Evolutionary conservation across 2,888 invertebrate genomes (phyloP).

Genomic region (Mycalesis mineus): DNA sequence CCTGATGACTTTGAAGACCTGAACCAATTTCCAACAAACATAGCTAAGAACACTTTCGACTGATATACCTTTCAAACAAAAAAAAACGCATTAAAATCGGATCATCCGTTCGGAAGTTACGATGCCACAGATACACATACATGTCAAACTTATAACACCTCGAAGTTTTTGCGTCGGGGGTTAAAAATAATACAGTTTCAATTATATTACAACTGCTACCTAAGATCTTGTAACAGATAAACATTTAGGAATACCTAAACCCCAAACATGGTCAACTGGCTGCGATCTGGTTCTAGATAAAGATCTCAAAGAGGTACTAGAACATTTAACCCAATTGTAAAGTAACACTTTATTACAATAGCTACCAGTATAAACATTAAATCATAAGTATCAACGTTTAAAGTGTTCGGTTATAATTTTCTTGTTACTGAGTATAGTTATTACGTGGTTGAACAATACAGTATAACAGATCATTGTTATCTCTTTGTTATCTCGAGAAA

Average conservation of each 20-base stretch:
- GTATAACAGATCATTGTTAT: no score
- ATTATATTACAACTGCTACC: not conserved
- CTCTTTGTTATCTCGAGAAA: no score
- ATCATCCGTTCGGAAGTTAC: no score
- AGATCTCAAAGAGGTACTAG: slow-evolving; percentile 14
- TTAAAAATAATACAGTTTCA: not conserved
- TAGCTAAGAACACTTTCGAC: no score
- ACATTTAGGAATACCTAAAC: slow-evolving; percentile 5
- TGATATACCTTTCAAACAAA: no score
- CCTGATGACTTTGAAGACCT: no score
- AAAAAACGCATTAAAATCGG: no score
- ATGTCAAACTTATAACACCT: no score
- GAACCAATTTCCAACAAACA: no score
- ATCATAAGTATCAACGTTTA: slow-evolving; percentile 1
- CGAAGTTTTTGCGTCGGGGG: no score
- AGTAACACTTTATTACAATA: not conserved
- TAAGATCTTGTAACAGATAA: slow-evolving; percentile 3
- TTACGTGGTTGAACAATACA: not conserved
- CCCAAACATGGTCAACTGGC: slow-evolving; percentile 10
- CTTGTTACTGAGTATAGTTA: not conserved
- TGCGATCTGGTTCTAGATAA: slow-evolving; percentile 17
- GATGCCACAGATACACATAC: no score
- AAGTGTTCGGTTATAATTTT: not conserved
- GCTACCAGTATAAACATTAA: not conserved
- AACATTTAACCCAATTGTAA: slow-evolving; percentile 13